Percentiles rank a stretch among this genome's conserved stretches.
These are phyloP conservation scores for Sula dactylatra DNA, from an alignment of 2,113 vertebrate species.

Conservation along the genomic window DNA sequence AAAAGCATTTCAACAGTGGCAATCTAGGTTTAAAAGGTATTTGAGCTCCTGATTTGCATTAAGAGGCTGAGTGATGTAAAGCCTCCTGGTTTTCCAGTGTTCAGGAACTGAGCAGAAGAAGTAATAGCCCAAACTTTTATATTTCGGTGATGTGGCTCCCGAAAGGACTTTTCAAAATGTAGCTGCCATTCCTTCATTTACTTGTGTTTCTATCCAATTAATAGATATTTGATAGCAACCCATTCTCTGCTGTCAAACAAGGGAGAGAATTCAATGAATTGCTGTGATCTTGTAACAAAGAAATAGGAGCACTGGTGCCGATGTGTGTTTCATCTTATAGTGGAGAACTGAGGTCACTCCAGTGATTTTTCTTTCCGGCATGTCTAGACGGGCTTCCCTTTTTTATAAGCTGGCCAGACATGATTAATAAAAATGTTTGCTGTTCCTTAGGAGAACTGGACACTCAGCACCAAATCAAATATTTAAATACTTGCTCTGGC, in stretches of 20 bases:
- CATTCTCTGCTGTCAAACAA: background rate
- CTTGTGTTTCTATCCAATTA: background rate
- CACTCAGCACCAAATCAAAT: conserved; percentile 43
- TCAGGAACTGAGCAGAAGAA: background rate
- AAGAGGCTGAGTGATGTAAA: background rate
- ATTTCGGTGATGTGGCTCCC: background rate
- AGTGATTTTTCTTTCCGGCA: conserved; percentile 18
- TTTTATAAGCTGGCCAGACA: conserved; percentile 48
- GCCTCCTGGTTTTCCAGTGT: background rate
- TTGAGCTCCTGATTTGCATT: background rate
- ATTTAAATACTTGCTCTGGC: conserved; percentile 46
- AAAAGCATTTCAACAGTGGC: background rate
- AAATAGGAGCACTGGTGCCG: background rate
- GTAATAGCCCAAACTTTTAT: background rate
- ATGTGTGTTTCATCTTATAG: background rate
- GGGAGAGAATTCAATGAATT: background rate
- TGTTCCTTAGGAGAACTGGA: conserved; percentile 35
- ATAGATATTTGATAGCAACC: background rate
- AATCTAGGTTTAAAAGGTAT: background rate
- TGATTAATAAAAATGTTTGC: background rate
- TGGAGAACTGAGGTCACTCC: conserved; percentile 16
- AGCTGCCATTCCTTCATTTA: background rate
- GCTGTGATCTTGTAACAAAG: background rate
- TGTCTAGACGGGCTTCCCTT: conserved; percentile 63
- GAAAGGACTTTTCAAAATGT: background rate